Evolutionary conservation across 2,888 invertebrate species (phyloP).

Genomic region (Stenurella melanura): DNA sequence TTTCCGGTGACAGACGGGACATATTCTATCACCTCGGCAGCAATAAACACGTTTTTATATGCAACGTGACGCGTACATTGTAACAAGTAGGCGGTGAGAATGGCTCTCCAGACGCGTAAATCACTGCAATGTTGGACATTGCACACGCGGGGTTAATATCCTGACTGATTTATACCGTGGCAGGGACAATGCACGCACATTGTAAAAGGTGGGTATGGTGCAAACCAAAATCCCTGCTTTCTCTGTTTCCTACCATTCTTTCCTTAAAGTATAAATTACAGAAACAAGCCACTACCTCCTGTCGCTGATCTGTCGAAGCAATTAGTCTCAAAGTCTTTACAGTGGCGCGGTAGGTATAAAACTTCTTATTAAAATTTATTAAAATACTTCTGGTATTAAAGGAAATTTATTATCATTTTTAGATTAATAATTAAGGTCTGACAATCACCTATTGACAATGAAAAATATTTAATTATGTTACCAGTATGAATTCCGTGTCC

Average conservation of each 20-base stretch:
- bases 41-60: constrained; percentile 72
- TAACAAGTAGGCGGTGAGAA: constrained; percentile 71
- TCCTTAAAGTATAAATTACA: constrained; percentile 3
- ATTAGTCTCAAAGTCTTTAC: constrained; percentile 1
- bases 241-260: background rate
- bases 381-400: too few species aligned
- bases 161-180: constrained; percentile 69
- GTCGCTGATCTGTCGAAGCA: background rate
- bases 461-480: too few species aligned
- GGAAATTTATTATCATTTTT: too few species aligned
- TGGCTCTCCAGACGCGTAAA: constrained; percentile 72
- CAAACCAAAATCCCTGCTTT: background rate
- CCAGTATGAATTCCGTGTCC: too few species aligned
- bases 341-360: background rate
- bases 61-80: constrained; percentile 69
- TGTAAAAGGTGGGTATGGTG: constrained; percentile 1
- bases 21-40: constrained; percentile 70
- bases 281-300: constrained; percentile 1
- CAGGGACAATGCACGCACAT: constrained; percentile 59
- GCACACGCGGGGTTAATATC: constrained; percentile 73
- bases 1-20: constrained; percentile 70
- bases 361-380: background rate
- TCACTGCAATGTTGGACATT: constrained; percentile 70
- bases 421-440: too few species aligned
- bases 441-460: too few species aligned